Percentiles rank a stretch among this genome's conserved stretches.
Evolutionary conservation across 2,797 vertebrate genomes (phyloP).

Genomic region (Zalophus californianus): DNA sequence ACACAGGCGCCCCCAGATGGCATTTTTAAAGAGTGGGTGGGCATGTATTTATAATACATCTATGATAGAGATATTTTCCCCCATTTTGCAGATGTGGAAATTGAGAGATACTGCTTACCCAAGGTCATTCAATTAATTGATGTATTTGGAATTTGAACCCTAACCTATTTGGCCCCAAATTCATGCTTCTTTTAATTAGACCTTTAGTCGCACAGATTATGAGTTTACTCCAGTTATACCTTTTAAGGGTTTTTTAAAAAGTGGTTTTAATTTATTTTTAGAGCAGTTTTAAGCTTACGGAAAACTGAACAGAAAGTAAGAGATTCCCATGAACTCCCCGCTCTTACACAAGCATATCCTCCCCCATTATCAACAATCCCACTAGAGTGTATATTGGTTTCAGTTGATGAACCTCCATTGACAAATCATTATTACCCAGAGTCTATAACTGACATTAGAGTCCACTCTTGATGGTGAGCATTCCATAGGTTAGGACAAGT

Average conservation of each 20-base stretch:
- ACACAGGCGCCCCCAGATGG: neutral
- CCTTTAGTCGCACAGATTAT: neutral
- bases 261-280: neutral
- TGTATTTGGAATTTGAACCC: constrained; percentile 9
- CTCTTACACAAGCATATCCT: neutral
- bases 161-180: neutral
- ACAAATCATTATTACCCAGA: neutral
- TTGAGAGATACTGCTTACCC: neutral
- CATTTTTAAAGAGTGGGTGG: neutral
- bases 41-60: neutral
- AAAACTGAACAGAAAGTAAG: neutral
- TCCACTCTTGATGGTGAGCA: neutral
- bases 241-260: neutral
- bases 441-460: neutral
- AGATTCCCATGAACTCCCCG: neutral
- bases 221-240: neutral
- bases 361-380: neutral
- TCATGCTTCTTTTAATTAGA: neutral
- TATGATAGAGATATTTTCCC: neutral
- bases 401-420: neutral
- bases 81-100: neutral
- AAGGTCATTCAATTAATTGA: neutral
- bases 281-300: neutral
- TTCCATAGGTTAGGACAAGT: neutral
- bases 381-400: neutral